phyloP scores from a whole-genome alignment of 2,113 vertebrate species.

The Oreochromis tanganicae region DNA sequence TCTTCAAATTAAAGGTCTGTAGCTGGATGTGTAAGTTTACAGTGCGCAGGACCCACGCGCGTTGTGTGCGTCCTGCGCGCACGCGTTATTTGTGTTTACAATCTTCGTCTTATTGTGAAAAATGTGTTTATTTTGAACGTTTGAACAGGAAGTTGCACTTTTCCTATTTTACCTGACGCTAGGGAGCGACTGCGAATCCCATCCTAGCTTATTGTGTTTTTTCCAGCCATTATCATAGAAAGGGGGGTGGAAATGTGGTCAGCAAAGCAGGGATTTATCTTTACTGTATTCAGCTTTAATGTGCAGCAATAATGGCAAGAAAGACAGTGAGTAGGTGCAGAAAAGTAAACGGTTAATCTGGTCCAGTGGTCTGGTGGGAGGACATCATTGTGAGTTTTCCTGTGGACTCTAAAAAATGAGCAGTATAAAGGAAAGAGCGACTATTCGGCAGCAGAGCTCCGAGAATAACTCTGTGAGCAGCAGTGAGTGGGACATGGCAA shows the following conservation, averaged over 20 bases:
- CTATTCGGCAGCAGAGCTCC: constrained; percentile 51
- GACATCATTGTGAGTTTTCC: background rate
- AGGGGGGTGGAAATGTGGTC: background rate
- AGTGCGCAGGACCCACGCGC: background rate
- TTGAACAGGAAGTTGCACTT: background rate
- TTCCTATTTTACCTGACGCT: background rate
- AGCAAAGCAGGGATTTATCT: background rate
- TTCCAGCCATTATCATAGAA: background rate
- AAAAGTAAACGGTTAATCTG: background rate
- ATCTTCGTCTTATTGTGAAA: background rate
- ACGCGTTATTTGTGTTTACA: background rate
- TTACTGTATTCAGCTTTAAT: background rate
- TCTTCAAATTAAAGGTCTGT: background rate
- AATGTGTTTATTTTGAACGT: constrained; percentile 13
- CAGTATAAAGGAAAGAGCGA: constrained; percentile 22
- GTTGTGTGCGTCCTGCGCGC: too few species aligned
- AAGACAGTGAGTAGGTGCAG: background rate
- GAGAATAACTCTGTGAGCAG: constrained; percentile 63
- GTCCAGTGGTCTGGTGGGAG: background rate
- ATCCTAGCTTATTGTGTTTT: background rate
- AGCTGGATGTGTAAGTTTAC: too few species aligned
- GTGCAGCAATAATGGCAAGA: background rate
- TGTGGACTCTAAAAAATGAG: constrained; percentile 20
- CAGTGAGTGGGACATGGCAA: constrained; percentile 74
- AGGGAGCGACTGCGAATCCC: background rate